A percentile compares a stretch with the other conserved stretches of the same genome.
Evolutionary conservation across 2,888 invertebrate species (phyloP).

Genomic region (Dastarcus helophoroides): DNA sequence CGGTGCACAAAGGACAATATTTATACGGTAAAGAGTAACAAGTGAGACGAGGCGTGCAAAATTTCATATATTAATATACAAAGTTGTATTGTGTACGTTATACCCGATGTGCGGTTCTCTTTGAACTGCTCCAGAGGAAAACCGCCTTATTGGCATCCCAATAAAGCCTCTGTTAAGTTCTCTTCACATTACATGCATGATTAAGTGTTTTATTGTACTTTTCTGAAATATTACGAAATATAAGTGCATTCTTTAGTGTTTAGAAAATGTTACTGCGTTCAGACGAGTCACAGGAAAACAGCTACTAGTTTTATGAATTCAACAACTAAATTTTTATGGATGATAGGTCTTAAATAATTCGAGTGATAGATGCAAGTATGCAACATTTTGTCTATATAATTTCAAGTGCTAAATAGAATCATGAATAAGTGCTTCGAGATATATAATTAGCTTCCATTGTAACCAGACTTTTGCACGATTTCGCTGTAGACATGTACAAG

Average conservation of each 20-base stretch:
- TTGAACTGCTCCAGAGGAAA: slow-evolving; percentile 30
- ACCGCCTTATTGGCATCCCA: slow-evolving; percentile 22
- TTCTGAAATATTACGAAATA: slow-evolving; percentile 24
- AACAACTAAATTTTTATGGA: too few species aligned
- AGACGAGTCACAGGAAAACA: too few species aligned
- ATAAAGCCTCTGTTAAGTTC: slow-evolving; percentile 22
- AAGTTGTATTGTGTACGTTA: slow-evolving; percentile 32
- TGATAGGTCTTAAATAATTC: too few species aligned
- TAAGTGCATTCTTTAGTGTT: slow-evolving; percentile 16
- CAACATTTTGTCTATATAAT: too few species aligned
- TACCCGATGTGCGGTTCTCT: slow-evolving; percentile 28
- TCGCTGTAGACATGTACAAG: too few species aligned
- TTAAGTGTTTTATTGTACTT: slow-evolving; percentile 28
- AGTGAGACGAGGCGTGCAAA: slow-evolving; percentile 32
- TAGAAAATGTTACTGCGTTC: too few species aligned
- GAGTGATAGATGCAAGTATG: too few species aligned
- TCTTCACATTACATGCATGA: slow-evolving; percentile 31
- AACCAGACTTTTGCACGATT: too few species aligned
- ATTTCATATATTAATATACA: slow-evolving; percentile 35
- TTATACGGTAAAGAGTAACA: slow-evolving; percentile 29
- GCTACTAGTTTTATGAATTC: too few species aligned
- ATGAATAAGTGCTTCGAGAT: too few species aligned
- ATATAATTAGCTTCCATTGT: too few species aligned
- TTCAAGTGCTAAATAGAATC: too few species aligned
- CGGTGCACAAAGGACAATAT: slow-evolving; percentile 26